These are phyloP conservation scores for Sarcophaga variegata DNA, from an alignment of 2,888 invertebrate species.

Conservation along the genomic window DNA sequence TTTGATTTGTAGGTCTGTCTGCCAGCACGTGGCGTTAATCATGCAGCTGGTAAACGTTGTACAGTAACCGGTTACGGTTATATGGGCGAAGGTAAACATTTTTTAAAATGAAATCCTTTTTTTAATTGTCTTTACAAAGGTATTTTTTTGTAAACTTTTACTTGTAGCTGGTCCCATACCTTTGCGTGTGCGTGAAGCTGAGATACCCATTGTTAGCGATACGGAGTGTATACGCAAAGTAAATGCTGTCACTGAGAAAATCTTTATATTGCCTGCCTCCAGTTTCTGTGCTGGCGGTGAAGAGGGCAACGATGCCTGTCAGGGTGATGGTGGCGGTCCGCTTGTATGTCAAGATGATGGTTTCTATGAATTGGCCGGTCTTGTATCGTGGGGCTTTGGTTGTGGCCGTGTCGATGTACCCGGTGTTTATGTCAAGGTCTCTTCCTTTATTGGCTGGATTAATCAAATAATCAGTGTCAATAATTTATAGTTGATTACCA, in stretches of 20 bases:
- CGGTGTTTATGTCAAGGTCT: conserved; percentile 98
- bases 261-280: conserved; percentile 95
- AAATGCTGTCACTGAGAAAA: conserved; percentile 96
- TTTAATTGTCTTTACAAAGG: neutral
- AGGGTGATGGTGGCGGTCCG: conserved; percentile 98
- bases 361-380: conserved; percentile 94
- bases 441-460: conserved; percentile 97
- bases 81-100: conserved; percentile 91
- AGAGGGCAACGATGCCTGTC: conserved; percentile 95
- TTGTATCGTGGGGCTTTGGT: conserved; percentile 97
- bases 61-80: conserved; percentile 97
- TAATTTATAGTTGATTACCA: conserved; percentile 86
- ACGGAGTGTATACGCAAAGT: conserved; percentile 95
- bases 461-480: conserved; percentile 98
- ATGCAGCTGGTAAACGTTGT: conserved; percentile 94
- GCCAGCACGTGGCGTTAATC: conserved; percentile 93
- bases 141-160: conserved; percentile 42
- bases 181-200: conserved; percentile 92
- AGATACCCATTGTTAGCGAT: conserved; percentile 95
- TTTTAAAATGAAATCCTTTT: neutral
- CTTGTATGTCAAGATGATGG: conserved; percentile 96
- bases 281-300: conserved; percentile 97
- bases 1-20: conserved; percentile 87
- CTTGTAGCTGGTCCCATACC: conserved; percentile 93
- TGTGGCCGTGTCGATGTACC: conserved; percentile 96